Evolutionary conservation across 2,888 invertebrate species (phyloP), one percentile per base, ranked within the genome.

Genomic region (Orthosia gothica): DNA sequence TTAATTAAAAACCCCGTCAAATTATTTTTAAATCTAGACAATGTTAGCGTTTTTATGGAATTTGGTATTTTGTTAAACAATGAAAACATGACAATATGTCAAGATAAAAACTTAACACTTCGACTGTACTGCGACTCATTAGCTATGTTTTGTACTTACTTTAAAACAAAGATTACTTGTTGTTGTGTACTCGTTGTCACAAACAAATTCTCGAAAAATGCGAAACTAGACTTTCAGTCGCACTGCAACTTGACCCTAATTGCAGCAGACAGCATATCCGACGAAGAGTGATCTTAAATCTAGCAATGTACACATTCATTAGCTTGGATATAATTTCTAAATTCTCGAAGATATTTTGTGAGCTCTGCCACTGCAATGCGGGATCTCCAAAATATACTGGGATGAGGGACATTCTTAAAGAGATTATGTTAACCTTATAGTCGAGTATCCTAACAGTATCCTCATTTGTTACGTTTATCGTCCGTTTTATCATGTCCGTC

Each of bases 401-500:
- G 20, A 50, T 50, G 70, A 45, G 54, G 40, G 68, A 49, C 66
- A 64, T 70, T 79, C 62, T 68, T 64, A 72, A 52, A 76, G 58
- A 83, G 71, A 81, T 83, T 81, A 77, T 74, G 62, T 61, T 74
- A 74, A 75, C 65, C 49, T 63, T 63, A 55, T 54, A 58, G 47
- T 59, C 57, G 32, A 40, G 61, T 59, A 70, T 76, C 50, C 63
- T 49, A 77, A 67, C 70, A 32, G 62, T 32, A 70, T 70, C 82
- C 83, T 70, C 76, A 76, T 82, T 76, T 74, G 61, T 84, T 55
- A 76, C 47, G 54, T 76, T 82, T 76, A 84, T 74, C 50, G 68
- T 79, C 45, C 81, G 23, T 61, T 83, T 55, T 64, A 55, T 84
- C 76, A 83, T 79, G 75, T 64, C 70, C 58, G n/a, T 61, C 69